A percentile compares a stretch with the other conserved stretches of the same genome.
These are phyloP conservation scores for Dendrolimus pini DNA, from an alignment of 2,888 invertebrate genomes.

Conservation along the genomic window DNA sequence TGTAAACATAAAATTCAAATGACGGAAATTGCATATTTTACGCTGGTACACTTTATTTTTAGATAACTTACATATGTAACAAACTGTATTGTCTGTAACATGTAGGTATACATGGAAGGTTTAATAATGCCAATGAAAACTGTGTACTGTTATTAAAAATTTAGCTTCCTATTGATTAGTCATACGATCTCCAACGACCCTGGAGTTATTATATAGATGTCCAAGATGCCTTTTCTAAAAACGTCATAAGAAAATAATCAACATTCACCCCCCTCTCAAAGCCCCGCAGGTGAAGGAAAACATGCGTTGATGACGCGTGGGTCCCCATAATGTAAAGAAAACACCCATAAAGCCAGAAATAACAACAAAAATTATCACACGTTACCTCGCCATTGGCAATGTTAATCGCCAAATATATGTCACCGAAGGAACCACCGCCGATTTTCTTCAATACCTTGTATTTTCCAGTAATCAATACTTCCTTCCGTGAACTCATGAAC, in stretches of 20 bases:
- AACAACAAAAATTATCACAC: conserved; percentile 5
- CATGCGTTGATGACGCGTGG: conserved; percentile 26
- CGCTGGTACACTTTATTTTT: no score
- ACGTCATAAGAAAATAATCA: conserved; percentile 35
- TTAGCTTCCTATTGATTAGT: conserved; percentile 17
- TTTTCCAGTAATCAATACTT: conserved; percentile 93
- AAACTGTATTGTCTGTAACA: no score
- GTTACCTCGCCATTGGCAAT: conserved; percentile 92
- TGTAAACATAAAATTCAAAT: no score
- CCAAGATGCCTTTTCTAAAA: conserved; percentile 21
- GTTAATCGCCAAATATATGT: conserved; percentile 98
- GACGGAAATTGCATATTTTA: no score
- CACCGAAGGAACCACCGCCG: conserved; percentile 99
- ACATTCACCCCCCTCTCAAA: conserved; percentile 29
- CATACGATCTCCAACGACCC: conserved; percentile 27
- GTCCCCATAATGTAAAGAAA: conserved; percentile 20
- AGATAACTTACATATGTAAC: no score
- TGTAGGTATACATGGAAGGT: no score
- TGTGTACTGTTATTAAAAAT: not conserved
- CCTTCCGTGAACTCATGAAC: conserved; percentile 55
- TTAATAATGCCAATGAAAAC: no score
- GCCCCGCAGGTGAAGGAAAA: conserved; percentile 12
- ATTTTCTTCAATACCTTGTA: conserved; percentile 97
- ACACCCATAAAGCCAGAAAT: conserved; percentile 7
- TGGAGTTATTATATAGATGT: conserved; percentile 25